Evolutionary conservation across 2,797 vertebrate species (phyloP).

Genomic region (Cirrhinus mrigala): DNA sequence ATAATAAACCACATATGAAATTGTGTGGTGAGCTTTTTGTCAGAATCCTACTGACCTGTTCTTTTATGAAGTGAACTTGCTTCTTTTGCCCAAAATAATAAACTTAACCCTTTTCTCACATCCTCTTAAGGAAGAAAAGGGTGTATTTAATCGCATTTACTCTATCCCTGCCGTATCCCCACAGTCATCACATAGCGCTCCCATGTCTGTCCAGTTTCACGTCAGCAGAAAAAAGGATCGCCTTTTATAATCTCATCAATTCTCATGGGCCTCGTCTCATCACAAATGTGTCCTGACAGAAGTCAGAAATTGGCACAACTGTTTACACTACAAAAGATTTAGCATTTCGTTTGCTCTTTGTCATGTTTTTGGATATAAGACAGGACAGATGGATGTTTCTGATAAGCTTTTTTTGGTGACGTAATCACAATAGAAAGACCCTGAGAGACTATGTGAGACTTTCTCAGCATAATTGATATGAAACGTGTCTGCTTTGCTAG

Average conservation of each 20-base stretch:
- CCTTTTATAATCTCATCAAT: slow-evolving; percentile 7
- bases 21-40: slow-evolving; percentile 12
- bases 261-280: not conserved
- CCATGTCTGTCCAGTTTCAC: slow-evolving; percentile 17
- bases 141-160: slow-evolving; percentile 22
- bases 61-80: slow-evolving; percentile 19
- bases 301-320: not conserved
- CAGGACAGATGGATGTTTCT: not conserved
- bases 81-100: slow-evolving; percentile 31
- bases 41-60: not conserved
- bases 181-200: slow-evolving; percentile 2
- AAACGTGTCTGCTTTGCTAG: not conserved
- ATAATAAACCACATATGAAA: not conserved
- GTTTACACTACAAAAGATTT: not conserved
- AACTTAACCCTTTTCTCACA: slow-evolving; percentile 25
- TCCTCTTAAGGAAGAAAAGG: slow-evolving; percentile 37
- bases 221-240: slow-evolving; percentile 41
- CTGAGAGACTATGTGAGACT: not conserved
- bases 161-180: slow-evolving; percentile 36
- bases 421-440: not conserved
- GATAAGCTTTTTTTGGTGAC: not conserved
- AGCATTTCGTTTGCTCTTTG: not conserved
- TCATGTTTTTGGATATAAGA: not conserved
- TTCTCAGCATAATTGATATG: not conserved
- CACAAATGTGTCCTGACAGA: slow-evolving; percentile 10